Evolutionary conservation across 2,113 vertebrate species (phyloP).

Genomic region (Trichomycterus rosablanca): DNA sequence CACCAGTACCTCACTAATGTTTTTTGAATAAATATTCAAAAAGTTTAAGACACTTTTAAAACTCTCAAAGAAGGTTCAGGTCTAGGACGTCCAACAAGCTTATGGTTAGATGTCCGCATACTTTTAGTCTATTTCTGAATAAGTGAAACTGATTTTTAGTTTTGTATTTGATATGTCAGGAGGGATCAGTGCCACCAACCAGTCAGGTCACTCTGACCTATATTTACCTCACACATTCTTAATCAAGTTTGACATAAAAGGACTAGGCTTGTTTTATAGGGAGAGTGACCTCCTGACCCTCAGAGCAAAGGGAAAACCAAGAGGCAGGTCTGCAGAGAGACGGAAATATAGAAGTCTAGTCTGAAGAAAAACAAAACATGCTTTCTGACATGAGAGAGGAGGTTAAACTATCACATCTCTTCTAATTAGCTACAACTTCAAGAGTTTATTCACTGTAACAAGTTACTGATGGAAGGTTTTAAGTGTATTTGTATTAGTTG

Average conservation of each 20-base stretch:
- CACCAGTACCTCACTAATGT: too few species aligned
- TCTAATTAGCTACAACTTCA: not conserved
- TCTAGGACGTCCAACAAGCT: too few species aligned
- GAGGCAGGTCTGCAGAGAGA: not conserved
- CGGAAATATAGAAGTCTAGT: not conserved
- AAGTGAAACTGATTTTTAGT: too few species aligned
- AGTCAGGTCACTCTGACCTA: not conserved
- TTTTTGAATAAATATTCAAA: too few species aligned
- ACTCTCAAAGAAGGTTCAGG: too few species aligned
- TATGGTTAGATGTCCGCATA: too few species aligned
- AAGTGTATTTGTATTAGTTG: too few species aligned
- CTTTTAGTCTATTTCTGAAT: too few species aligned
- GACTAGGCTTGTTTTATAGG: not conserved
- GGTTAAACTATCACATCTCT: not conserved
- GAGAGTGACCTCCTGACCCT: constrained; percentile 5
- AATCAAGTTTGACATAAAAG: constrained; percentile 4
- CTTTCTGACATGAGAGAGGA: not conserved
- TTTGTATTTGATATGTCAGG: too few species aligned
- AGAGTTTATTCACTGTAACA: too few species aligned
- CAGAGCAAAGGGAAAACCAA: not conserved
- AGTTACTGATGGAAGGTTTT: too few species aligned
- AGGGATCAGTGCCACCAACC: not conserved
- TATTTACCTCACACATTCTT: constrained; percentile 1
- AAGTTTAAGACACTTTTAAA: too few species aligned
- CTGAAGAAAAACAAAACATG: not conserved